Base-by-base conservation (phyloP, 2,797 vertebrate species). In the Paramormyrops hopkinsi region DNA sequence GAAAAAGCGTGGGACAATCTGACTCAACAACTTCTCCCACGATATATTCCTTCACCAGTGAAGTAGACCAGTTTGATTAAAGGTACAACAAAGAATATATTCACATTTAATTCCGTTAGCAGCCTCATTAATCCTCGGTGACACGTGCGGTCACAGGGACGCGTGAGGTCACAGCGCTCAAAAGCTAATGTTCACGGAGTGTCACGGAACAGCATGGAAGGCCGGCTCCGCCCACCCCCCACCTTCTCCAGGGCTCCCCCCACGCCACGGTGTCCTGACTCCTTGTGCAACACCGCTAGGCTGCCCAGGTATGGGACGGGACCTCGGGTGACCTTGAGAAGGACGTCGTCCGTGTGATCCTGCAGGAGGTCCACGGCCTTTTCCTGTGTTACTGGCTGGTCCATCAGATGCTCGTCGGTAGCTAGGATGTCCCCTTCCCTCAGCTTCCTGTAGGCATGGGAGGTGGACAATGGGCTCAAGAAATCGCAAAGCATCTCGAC, bases 331-430 rank as follows among this genome's bases (percentile, higher is more conserved):
- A 97, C 93, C 86, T 96, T 92, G 46, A 97, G 93, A 88, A 95
- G 95, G 51, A 97, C 95, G 17, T 94, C 93, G 59, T 97, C 96
- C 90, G 94, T 95, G 85, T 95, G 95, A 91, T 96, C 96, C 93
- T 96, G 95, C 25, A 97, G 93, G 90, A 97, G 94, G 90, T 93
- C 93, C 90, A 96, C 95, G 88, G 96, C 97, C 90, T 97, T 95
- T 91, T 97, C 96, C 92, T 96, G 96, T n/a, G 96, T 96, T 91
- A 97, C 94, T 37, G 95, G 95, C 91, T 95, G 95, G 91, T 97
- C 96, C 62, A 97, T 95, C 4, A 93, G 92, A 92, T 96, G 96
- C 89, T 95, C 94, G 0, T 97, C 96, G 93, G 97, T 96, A 90
- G 97, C 96, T 85, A 97, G 94, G 91, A 97, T 97, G 93, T 97